Evolutionary conservation across 2,113 vertebrate species (phyloP), one percentile per base, ranked within the genome.

Genomic region (Cryptomyrus ogoouensis): DNA sequence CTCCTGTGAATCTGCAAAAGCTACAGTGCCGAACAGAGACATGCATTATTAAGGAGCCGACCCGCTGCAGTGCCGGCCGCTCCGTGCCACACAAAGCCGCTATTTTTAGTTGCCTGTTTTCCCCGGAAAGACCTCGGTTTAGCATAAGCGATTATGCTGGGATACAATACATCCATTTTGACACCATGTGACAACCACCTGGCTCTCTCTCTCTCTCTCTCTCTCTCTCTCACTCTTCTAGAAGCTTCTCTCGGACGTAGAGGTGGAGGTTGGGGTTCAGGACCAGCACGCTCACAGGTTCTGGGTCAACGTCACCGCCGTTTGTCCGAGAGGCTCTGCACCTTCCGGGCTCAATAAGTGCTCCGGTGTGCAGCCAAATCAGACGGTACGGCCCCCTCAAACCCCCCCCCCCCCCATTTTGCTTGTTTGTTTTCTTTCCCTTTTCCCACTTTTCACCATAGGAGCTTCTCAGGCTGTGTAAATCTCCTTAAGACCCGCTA

Each of bases 241-340:
- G 98, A 98, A 96, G 93, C 94, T 99, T 50, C 93, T 99, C 91
- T 98, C 98, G 42, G 98, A 99, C 94, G 97, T 99, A 90, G 95
- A 96, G 93, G 95, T 99, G 92, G 96, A 97, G 74, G 94, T 96
- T 88, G 93, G 92, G 17, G 95, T 99, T 91, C 97, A 99, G 94
- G 97, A 98, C 95, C 93, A 95, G 49, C 96, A 96, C 42, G 95
- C 96, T 88, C 96, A 95, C 94, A 97, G 96, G 92, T 95, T 98
- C 94, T 93, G 95, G 95, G 96, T 98, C 92, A 97, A 96, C 87
- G 95, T 99, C 58, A 97, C 96, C 90, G 96, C 98, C 90, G 90
- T 98, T 87, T 99, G 98, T 94, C 98, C 98, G 44, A 93, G 97
- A 50, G 98, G 98, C 80, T 95, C 96, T 93, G 94, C 92, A 85